Evolutionary conservation across 92 coral and sea anemone genomes (phyloP).

Genomic region (Epizoanthus illoricatus): DNA sequence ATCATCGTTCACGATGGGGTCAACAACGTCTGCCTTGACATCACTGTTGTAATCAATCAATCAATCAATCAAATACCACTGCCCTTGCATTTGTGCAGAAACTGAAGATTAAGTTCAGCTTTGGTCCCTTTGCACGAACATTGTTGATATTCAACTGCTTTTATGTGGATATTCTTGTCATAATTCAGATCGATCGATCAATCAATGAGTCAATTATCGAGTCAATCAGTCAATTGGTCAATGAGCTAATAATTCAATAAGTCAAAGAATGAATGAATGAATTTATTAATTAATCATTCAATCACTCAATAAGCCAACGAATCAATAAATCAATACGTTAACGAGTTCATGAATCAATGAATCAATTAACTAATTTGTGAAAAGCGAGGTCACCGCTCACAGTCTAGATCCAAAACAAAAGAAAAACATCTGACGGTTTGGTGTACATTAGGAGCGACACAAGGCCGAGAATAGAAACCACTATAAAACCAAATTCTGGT

Average conservation of each 20-base stretch:
- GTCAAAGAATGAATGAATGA: background rate
- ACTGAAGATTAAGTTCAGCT: too few relatives aligned
- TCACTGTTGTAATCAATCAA: conserved; percentile 41
- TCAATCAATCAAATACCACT: background rate
- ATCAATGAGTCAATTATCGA: background rate
- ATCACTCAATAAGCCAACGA: background rate
- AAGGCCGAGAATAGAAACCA: too few relatives aligned
- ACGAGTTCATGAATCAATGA: background rate
- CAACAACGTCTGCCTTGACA: conserved; percentile 52
- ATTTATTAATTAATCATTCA: background rate
- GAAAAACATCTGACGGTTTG: too few relatives aligned
- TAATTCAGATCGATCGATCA: background rate
- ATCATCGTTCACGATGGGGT: conserved; percentile 63
- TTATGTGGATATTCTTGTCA: too few relatives aligned
- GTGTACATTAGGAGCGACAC: too few relatives aligned
- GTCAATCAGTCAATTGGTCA: background rate
- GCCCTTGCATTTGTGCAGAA: too few relatives aligned
- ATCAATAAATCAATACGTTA: background rate
- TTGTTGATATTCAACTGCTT: too few relatives aligned
- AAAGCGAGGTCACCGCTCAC: too few relatives aligned
- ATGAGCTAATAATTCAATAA: background rate
- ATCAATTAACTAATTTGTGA: background rate
- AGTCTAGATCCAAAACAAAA: too few relatives aligned
- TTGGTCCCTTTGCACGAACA: too few relatives aligned
- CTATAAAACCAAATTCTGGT: too few relatives aligned